Evolutionary conservation across 2,113 vertebrate species (phyloP).

Genomic region (Peromyscus leucopus): DNA sequence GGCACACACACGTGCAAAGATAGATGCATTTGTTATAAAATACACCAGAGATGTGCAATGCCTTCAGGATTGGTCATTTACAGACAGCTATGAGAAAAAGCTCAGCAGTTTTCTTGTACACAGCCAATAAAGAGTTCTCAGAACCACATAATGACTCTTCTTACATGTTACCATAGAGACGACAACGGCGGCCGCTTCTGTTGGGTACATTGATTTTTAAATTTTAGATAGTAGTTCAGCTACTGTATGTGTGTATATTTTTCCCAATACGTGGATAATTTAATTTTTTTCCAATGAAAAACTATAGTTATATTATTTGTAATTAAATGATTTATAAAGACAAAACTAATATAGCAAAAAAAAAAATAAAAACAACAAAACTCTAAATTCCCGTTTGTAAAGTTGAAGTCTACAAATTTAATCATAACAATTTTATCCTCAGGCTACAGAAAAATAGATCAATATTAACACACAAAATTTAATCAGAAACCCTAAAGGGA

Average conservation of each 20-base stretch:
- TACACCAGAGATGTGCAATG: neutral
- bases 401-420: constrained; percentile 46
- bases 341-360: constrained; percentile 29
- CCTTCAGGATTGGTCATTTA: neutral
- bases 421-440: constrained; percentile 38
- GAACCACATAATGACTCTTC: neutral
- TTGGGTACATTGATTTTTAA: neutral
- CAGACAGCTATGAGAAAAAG: neutral
- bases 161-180: constrained; percentile 35
- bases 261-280: neutral
- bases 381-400: constrained; percentile 26
- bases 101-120: constrained; percentile 41
- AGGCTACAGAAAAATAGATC: constrained; percentile 50
- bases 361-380: neutral
- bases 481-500: constrained; percentile 47
- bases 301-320: constrained; percentile 16
- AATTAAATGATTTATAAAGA: constrained; percentile 62
- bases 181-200: neutral
- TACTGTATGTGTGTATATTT: neutral
- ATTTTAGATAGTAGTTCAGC: constrained; percentile 38
- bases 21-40: constrained; percentile 33
- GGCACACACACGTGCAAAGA: too few species aligned
- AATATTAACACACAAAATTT: constrained; percentile 59
- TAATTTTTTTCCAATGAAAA: constrained; percentile 49
- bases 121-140: neutral